phyloP scores from a whole-genome alignment of 2,888 invertebrate species.

The Masnerella sp. region DNA sequence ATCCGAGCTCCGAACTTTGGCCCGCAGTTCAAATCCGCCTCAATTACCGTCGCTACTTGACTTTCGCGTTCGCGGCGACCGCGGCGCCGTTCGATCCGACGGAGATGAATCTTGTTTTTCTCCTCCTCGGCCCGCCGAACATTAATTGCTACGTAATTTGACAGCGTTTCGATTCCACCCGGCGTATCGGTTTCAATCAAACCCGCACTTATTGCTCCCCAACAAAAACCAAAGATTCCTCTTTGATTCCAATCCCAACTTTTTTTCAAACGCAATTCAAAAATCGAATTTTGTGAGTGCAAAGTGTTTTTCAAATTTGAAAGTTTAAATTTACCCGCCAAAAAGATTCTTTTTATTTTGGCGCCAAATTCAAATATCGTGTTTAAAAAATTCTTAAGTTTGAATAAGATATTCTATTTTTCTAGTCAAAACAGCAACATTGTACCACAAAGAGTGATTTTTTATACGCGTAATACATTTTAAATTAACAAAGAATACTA shows the following conservation, averaged over 20 bases:
- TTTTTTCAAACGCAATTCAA: no score
- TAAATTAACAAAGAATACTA: no score
- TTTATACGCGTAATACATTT: no score
- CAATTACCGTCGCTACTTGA: slow-evolving; percentile 65
- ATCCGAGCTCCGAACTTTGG: slow-evolving; percentile 69
- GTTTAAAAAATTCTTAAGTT: no score
- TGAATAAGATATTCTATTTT: no score
- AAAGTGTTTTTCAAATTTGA: no score
- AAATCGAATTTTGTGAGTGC: not conserved
- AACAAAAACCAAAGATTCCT: no score
- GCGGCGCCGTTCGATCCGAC: slow-evolving; percentile 39
- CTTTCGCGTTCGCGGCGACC: slow-evolving; percentile 43
- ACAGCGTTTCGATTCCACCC: slow-evolving; percentile 25
- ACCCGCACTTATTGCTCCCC: not conserved
- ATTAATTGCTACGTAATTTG: slow-evolving; percentile 51
- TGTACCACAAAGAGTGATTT: no score
- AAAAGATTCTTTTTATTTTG: no score
- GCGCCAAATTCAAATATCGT: no score
- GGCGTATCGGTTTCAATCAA: not conserved
- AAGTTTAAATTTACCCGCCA: no score
- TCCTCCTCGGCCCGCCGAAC: slow-evolving; percentile 24
- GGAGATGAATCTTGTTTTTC: slow-evolving; percentile 53
- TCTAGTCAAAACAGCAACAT: no score
- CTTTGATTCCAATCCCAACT: not conserved
- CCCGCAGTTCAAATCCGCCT: slow-evolving; percentile 68